Evolutionary conservation across 2,888 invertebrate species (phyloP).

Genomic region (Dryadula phaetusa): DNA sequence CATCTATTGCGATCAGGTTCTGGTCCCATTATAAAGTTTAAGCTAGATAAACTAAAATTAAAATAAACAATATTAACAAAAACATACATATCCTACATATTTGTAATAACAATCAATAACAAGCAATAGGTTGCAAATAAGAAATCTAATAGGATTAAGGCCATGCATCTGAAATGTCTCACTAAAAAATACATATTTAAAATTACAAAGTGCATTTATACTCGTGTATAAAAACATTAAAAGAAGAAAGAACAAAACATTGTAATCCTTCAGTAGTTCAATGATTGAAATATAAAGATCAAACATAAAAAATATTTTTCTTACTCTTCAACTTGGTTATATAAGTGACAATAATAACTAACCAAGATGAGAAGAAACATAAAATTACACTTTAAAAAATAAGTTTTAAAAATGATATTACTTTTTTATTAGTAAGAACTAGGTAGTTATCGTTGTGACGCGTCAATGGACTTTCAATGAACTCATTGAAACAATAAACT

Average conservation of each 20-base stretch:
- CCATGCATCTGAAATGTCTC: no score
- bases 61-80: no score
- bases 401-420: background rate
- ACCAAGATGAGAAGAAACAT: background rate
- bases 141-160: no score
- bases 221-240: background rate
- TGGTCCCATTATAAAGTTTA: no score
- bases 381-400: background rate
- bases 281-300: background rate
- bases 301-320: background rate
- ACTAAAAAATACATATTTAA: no score
- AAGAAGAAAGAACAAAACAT: background rate
- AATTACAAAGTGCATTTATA: no score
- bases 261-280: background rate
- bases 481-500: background rate
- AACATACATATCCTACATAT: no score
- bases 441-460: background rate
- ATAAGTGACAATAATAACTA: background rate
- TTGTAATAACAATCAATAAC: no score
- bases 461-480: background rate
- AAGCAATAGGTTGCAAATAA: no score
- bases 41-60: no score
- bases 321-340: background rate
- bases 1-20: no score
- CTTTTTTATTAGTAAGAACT: background rate